Base-by-base conservation (phyloP, 64 coral and sea anemone species). In the Catalaphyllia jardinei region DNA sequence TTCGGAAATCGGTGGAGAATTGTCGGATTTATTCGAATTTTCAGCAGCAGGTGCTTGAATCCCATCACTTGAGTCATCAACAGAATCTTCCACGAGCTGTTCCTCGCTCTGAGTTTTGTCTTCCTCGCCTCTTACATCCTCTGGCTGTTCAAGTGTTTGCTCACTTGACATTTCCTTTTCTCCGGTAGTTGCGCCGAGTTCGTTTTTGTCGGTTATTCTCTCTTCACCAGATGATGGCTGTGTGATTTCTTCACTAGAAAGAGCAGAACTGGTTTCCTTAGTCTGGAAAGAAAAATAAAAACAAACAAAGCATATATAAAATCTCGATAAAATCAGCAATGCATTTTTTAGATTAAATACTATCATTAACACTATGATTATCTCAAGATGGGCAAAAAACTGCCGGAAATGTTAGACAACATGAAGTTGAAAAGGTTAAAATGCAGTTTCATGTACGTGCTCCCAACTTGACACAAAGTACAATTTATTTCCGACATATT, bases 231-330 rank as follows among this genome's bases (percentile, higher is more conserved):
- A 27, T 13, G 62, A 27, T 16, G 22, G 29, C 42, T 46, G 42
- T 4, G 50, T 22, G 20, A 18, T 16, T 69, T 69, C 35, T 12
- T 22, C 11, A 14, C 27, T n/a, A 27, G 46, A 50, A 52, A 28
- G 1, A 27, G 76, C 20, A 28, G 76, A 50, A 79, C 24, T 79
- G 24, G 49, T 50, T 79, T 25, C 86, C 86, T 87, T 87, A 5
- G 71, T 20, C 76, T 79, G 42, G 39, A 52, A 52, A 54, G 52
- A 89, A 33, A 89, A 79, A 29, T 8, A 80, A 67, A 85, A 71
- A 24, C 18, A 65, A 20, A 75, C 17, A 16, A 38, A 1, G 16
- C 11, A 17, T 30, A 35, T 3, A 38, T 30, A 18, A 38, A 39
- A 46, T 46, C 42, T 46, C 54, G 15, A 57, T 57, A 57, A 57